Percentiles rank a stretch among this genome's conserved stretches.
phyloP scores from a whole-genome alignment of 2,888 invertebrate genomes.

The Caenorhabditis zanzibari region DNA sequence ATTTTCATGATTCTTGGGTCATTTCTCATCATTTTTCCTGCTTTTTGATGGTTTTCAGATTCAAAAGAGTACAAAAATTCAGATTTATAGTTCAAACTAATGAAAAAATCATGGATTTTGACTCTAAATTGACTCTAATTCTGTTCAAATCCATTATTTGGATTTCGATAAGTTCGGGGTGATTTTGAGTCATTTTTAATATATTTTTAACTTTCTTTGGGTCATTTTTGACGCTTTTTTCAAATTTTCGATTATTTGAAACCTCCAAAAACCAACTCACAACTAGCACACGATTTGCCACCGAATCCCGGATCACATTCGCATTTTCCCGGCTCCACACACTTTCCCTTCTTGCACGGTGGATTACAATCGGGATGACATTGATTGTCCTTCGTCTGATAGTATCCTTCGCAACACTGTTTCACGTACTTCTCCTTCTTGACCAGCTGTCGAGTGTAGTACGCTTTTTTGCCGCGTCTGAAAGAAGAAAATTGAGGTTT shows the following conservation, averaged over 20 bases:
- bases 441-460: constrained; percentile 86
- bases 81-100: too few relatives aligned
- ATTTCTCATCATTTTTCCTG: not conserved
- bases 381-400: constrained; percentile 75
- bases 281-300: constrained; percentile 75
- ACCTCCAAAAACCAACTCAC: constrained; percentile 50
- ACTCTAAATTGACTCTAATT: too few relatives aligned
- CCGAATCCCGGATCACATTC: constrained; percentile 81
- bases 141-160: too few relatives aligned
- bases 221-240: not conserved
- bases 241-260: not conserved
- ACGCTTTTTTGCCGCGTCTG: constrained; percentile 85
- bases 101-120: too few relatives aligned
- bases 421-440: constrained; percentile 75
- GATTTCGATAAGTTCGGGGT: too few relatives aligned
- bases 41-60: too few relatives aligned
- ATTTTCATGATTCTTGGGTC: not conserved
- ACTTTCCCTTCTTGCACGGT: constrained; percentile 80
- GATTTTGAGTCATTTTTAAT: not conserved
- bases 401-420: constrained; percentile 81
- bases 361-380: constrained; percentile 80
- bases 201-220: not conserved
- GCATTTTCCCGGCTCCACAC: constrained; percentile 80
- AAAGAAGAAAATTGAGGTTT: constrained; percentile 3
- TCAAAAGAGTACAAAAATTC: too few relatives aligned